Base-by-base conservation (phyloP, 2,113 vertebrate species). In the Bothrops jararaca region DNA sequence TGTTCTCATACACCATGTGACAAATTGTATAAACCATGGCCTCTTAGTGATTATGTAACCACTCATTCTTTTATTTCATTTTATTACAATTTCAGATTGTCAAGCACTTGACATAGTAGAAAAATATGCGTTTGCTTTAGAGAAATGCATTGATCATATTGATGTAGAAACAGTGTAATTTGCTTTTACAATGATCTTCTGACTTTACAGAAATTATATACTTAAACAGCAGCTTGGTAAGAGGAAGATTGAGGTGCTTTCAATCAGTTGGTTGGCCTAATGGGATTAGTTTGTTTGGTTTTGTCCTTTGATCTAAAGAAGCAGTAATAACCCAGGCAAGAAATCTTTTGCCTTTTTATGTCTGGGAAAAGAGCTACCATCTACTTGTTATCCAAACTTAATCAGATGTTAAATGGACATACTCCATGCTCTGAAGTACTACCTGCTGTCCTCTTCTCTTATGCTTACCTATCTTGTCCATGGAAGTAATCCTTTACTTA, bases 51-150 rank as follows among this genome's bases (percentile, higher is more conserved):
- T 93, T 93, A 64, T 89, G 86, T 93, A 93, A 87, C 88, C 58
- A 89, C 92, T 92, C 88, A 57, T 92, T 92, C 85, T 89, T 85
- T 86, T 56, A 88, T 92, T 50, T 56, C 92, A 89, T 89, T 85
- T 91, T 89, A 89, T 86, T 89, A 58, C 91, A 93, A 94, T 88
- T 93, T 1, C 29, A 39, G 85, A 8, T 56, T 93, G 90, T 86
- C 90, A 92, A 90, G 90, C 89, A 91, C 22, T 94, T 54, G 56
- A 3, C 57, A 94, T 52, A 91, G 11, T 87, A 93, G 12, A 95
- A 94, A 91, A 89, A 90, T 50, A 50, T 88, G 93, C 95, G 56
- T 91, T 94, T 94, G 87, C 94, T 96, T 53, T 88, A 90, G 80
- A 34, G 85, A 9, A 89, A 89, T 64, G 10, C 56, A 92, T 93